Conservation (phyloP, 2,888 invertebrate genomes). For the Furcula furcula region DNA sequence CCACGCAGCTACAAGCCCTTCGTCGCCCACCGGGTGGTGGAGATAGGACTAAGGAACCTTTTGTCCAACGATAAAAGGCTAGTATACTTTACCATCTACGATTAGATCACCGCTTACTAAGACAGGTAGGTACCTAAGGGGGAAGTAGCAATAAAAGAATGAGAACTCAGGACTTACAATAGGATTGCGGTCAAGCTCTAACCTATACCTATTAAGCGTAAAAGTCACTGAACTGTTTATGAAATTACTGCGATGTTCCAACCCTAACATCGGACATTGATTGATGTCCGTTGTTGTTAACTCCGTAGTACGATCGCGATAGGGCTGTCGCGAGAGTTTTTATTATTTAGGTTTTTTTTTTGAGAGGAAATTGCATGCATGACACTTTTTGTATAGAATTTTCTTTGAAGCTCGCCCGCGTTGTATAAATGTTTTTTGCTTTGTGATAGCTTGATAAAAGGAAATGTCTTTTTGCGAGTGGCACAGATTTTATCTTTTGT, state of each 20-base stretch:
- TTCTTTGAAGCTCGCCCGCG: constrained; percentile 3
- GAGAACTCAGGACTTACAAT: no score
- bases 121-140: no score
- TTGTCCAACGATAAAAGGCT: no score
- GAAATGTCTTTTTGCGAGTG: background rate
- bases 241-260: constrained; percentile 32
- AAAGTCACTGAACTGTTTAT: constrained; percentile 29
- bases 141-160: no score
- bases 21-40: no score
- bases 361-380: constrained; percentile 32
- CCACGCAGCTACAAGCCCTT: no score
- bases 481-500: background rate
- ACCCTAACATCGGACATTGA: constrained; percentile 46
- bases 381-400: constrained; percentile 28
- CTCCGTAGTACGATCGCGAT: constrained; percentile 51
- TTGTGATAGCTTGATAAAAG: background rate
- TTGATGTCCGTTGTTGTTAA: constrained; percentile 54
- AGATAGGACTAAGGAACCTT: no score
- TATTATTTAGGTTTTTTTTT: constrained; percentile 42
- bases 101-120: no score
- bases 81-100: no score
- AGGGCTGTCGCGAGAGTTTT: constrained; percentile 44
- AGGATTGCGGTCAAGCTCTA: no score
- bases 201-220: no score
- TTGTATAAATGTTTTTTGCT: background rate